Evolutionary conservation across 2,888 invertebrate species (phyloP), one percentile per base, ranked within the genome.

Genomic region (Euplagia quadripunctaria): DNA sequence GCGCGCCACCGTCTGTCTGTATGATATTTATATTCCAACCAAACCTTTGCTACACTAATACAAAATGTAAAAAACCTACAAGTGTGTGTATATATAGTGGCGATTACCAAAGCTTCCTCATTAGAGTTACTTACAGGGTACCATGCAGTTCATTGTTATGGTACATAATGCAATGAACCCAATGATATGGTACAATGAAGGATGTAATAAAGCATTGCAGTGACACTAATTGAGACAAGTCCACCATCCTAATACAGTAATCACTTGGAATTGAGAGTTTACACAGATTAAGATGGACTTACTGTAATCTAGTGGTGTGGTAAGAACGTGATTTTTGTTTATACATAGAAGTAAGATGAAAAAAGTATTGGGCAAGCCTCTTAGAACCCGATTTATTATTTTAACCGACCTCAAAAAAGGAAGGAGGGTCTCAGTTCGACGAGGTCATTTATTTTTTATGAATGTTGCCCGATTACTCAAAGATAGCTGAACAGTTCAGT

Each of bases 191-290:
- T 64, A 64, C 52, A 68, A 71, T 66, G 46, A 46, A 69, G 73
- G 73, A 73, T 71, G 73, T 69, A 64, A 79, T 79, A 79, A 77
- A 79, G 20, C 66, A 73, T 49, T 31, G 20, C 16, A 61, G 51
- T 64, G 49, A 70, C 74, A 71, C 66, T 71, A 79, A 79, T 75
- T 72, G 77, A 70, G 65, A 72, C 73, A 77, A 77, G 71, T 66
- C 41, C 46, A 68, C 64, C 64, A 64, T 70, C 61, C 71, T 73
- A 76, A 74, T 70, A 63, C 66, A 20, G 67, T 76, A 76, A 76
- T 76, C 58, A 63, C 61, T 55, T 64, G 16, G 31, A 75, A 75
- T 78, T 75, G 66, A 68, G 68, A 66, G 46, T 49, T 64, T 1
- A 42, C 68, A 46, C 70, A 51, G 55, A 61, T 49, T 72, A 68